Percentiles rank a stretch among this genome's conserved stretches.
Evolutionary conservation across 2,113 vertebrate species (phyloP).

Genomic region (Triplophysa siluroides): DNA sequence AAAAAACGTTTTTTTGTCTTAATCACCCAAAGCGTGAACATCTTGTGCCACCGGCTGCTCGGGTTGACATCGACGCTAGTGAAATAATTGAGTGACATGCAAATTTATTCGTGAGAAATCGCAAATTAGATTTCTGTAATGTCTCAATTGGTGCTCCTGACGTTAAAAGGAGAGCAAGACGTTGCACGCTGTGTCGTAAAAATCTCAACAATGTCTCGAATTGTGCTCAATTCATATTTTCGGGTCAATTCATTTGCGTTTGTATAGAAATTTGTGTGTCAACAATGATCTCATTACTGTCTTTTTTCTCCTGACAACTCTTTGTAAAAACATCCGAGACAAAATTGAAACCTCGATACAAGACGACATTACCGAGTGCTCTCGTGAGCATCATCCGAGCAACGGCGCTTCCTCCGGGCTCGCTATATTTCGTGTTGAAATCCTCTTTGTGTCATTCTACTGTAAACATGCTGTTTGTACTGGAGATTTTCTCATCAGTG

Average conservation of each 20-base stretch:
- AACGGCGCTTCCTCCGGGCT: not conserved
- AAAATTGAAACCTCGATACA: not conserved
- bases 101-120: constrained; percentile 4
- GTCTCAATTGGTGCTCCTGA: constrained; percentile 21
- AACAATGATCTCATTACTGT: no score
- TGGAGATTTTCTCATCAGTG: constrained; percentile 23
- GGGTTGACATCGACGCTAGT: not conserved
- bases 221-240: not conserved
- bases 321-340: no score
- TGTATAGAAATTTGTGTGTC: no score
- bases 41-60: constrained; percentile 17
- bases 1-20: constrained; percentile 6
- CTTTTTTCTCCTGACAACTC: no score
- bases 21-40: constrained; percentile 31
- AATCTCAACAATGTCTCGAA: not conserved
- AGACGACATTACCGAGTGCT: not conserved
- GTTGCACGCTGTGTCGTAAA: no score
- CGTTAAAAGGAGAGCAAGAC: not conserved
- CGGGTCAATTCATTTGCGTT: no score
- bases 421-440: not conserved
- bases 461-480: constrained; percentile 32
- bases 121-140: constrained; percentile 12
- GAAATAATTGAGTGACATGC: constrained; percentile 30
- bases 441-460: not conserved
- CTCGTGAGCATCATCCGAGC: not conserved